Conservation (phyloP, 1,140 invertebrate genomes). For the Polypedilum pembai region DNA sequence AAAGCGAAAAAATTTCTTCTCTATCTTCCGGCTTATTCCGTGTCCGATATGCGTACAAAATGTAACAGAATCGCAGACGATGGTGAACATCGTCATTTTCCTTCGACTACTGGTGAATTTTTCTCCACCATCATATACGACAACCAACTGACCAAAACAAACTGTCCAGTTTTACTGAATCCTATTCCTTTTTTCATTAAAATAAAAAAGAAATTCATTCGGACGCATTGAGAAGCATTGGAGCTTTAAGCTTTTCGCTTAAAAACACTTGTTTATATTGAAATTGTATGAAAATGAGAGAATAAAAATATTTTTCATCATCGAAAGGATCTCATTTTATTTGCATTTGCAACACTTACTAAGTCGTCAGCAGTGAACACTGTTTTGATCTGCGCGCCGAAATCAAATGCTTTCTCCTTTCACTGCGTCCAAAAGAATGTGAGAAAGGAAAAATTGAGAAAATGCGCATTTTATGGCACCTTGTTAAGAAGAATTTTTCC, state of each 20-base stretch:
- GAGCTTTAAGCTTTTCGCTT: not conserved
- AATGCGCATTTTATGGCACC: not conserved
- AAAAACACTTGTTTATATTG: conserved; percentile 23
- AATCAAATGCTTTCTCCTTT: not conserved
- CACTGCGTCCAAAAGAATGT: not conserved
- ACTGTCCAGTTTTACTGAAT: conserved; percentile 8
- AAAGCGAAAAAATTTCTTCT: not conserved
- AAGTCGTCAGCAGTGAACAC: not conserved
- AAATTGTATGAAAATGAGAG: conserved; percentile 23
- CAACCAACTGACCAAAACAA: conserved; percentile 19
- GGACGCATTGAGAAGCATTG: not conserved
- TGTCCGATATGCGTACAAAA: conserved; percentile 27
- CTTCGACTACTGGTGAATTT: not conserved
- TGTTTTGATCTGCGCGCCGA: not conserved
- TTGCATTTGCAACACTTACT: conserved; percentile 12
- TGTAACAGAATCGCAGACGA: conserved; percentile 1
- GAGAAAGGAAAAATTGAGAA: not conserved
- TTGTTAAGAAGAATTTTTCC: conserved; percentile 26
- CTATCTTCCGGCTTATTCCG: conserved; percentile 5
- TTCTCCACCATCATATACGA: not conserved
- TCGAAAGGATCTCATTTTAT: not conserved
- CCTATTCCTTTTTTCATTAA: conserved; percentile 26
- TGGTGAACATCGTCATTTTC: not conserved
- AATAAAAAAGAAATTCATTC: conserved; percentile 29
- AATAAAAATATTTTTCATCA: not conserved